Conservation (phyloP, 2,113 vertebrate genomes). For the Anolis sagrei region DNA sequence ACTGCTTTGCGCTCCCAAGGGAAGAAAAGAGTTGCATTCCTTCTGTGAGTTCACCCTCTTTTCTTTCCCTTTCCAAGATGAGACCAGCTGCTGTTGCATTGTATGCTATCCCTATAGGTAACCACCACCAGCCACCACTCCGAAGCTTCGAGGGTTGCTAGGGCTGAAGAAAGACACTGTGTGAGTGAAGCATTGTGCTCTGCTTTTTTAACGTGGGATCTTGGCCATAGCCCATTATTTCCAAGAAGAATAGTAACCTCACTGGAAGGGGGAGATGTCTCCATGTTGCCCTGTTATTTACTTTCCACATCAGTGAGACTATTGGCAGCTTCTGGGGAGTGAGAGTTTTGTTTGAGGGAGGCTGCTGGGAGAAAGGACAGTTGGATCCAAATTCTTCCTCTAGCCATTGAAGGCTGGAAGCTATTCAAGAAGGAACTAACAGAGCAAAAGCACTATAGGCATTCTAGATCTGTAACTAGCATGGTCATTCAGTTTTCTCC, state of each 20-base stretch:
- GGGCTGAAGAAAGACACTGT: too few relatives aligned
- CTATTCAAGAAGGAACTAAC: not conserved
- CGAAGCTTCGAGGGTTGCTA: too few relatives aligned
- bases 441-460: not conserved
- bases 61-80: not conserved
- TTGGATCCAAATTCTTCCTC: not conserved
- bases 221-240: too few relatives aligned
- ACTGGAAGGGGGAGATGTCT: not conserved
- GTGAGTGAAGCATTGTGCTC: too few relatives aligned
- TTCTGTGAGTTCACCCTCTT: too few relatives aligned
- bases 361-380: not conserved
- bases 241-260: not conserved
- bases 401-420: not conserved
- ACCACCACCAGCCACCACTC: too few relatives aligned
- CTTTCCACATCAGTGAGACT: not conserved
- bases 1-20: too few relatives aligned
- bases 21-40: too few relatives aligned
- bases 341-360: not conserved
- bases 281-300: not conserved
- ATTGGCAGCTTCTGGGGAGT: not conserved
- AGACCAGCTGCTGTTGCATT: too few relatives aligned
- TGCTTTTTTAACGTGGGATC: too few relatives aligned
- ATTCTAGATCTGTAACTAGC: not conserved
- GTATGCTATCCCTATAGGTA: not conserved
- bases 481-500: slow-evolving; percentile 44